Evolutionary conservation across 2,797 vertebrate genomes (phyloP).

Genomic region (Rachycentron canadum): DNA sequence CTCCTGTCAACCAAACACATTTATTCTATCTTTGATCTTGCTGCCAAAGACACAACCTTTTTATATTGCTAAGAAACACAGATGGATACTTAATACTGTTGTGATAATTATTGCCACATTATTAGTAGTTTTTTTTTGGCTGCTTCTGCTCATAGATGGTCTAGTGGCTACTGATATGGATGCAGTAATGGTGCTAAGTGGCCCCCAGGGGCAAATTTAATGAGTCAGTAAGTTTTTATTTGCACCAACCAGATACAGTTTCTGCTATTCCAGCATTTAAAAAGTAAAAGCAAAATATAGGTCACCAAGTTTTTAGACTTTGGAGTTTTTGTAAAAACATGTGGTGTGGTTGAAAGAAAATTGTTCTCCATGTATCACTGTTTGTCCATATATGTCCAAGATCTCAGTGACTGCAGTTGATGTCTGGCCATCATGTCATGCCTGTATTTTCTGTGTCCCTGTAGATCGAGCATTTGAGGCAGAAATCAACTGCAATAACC

Average conservation of each 20-base stretch:
- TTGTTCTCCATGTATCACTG: not conserved
- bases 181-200: not conserved
- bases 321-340: too few species aligned
- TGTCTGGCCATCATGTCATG: not conserved
- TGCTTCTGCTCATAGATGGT: not conserved
- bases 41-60: not conserved
- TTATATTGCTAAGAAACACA: not conserved
- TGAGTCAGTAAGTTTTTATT: constrained; percentile 13
- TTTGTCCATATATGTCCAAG: not conserved
- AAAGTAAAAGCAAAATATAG: constrained; percentile 10
- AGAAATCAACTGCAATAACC: constrained; percentile 98
- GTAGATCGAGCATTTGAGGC: constrained; percentile 95
- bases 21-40: not conserved
- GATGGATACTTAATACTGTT: not conserved
- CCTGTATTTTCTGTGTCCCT: constrained; percentile 14
- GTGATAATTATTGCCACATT: not conserved
- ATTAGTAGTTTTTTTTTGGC: not conserved
- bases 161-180: not conserved
- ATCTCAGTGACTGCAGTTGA: not conserved
- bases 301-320: constrained; percentile 16
- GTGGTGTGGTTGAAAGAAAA: too few species aligned
- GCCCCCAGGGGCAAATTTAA: constrained; percentile 14
- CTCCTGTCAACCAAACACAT: not conserved
- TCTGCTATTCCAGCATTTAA: not conserved
- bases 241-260: constrained; percentile 11